Conservation (phyloP, 2,797 vertebrate genomes). For the Acipenser ruthenus region DNA sequence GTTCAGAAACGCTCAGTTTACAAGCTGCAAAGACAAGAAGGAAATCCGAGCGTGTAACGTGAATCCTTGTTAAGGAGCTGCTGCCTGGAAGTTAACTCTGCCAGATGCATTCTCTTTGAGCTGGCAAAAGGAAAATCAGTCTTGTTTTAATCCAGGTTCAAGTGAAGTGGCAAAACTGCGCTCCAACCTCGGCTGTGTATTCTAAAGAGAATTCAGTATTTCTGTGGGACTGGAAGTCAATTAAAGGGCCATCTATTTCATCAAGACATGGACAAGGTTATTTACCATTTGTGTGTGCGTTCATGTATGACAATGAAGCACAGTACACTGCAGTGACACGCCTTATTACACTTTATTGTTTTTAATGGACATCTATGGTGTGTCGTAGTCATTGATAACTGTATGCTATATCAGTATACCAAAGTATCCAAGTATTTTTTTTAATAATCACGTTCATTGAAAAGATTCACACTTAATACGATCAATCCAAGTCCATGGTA, state of each 20-base stretch:
- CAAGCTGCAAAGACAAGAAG: conserved; percentile 97
- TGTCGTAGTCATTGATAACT: conserved; percentile 3
- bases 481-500: background rate
- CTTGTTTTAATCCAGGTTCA: conserved; percentile 42
- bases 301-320: conserved; percentile 8
- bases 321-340: conserved; percentile 1
- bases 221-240: background rate
- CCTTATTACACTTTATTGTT: background rate
- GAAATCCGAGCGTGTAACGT: conserved; percentile 95
- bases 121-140: conserved; percentile 50
- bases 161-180: background rate
- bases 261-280: background rate
- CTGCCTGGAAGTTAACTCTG: conserved; percentile 25
- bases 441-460: background rate
- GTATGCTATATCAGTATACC: background rate
- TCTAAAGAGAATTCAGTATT: background rate
- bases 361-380: background rate
- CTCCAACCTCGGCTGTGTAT: background rate
- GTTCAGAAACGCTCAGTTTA: conserved; percentile 81
- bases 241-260: background rate
- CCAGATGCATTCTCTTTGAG: conserved; percentile 16
- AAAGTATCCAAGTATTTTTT: background rate
- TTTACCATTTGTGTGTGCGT: conserved; percentile 1
- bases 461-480: no score
- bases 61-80: conserved; percentile 78